Evolutionary conservation across 2,888 invertebrate species (phyloP), one percentile per base, ranked within the genome.

Genomic region (Bhutanitis thaidina): DNA sequence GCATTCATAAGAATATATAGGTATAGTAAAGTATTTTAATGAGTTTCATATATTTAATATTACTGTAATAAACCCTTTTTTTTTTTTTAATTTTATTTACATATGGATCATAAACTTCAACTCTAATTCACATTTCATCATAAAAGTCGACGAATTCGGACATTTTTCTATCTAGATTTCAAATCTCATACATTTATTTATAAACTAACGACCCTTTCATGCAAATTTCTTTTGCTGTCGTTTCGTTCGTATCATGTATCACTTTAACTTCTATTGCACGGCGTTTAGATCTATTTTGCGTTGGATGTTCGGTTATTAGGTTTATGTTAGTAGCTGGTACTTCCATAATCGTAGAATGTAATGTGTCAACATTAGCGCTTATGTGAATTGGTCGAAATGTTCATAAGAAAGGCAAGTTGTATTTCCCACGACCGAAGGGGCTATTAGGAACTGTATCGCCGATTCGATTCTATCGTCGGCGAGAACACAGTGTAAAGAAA

Each of bases 351-450:
- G 47, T 36, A 27, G 27, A 27, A 0, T 4, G 55, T 58, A 55
- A 60, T 51, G 58, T 55, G 56, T 54, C 46, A 56, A 58, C 56
- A 53, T 60, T 56, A 60, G 60, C 53, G 53, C 53, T 56, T 52
- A 47, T 52, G 43, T 52, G 54, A 56, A 60, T 56, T 53, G 55
- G 54, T 55, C 39, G 53, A 52, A 54, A 48, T 54, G 55, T 57
- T 49, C 53, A 53, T 50, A 49, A 57, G 49, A 49, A 49, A 51
- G 49, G 52, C 29, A 27, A 39, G 20, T 37, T 53, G 48, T 45
- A 45, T 49, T 61, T 61, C 61, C 60, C 61, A 61, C 61, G 61
- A 54, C 54, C 46, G 52, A 58, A 54, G 54, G 54, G 45, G 55
- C 47, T 58, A 60, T 57, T 61, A 61, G 53, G 29, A 54, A 53